Conservation (phyloP, 2,888 invertebrate genomes). For the Melangyna quadrimaculata region DNA sequence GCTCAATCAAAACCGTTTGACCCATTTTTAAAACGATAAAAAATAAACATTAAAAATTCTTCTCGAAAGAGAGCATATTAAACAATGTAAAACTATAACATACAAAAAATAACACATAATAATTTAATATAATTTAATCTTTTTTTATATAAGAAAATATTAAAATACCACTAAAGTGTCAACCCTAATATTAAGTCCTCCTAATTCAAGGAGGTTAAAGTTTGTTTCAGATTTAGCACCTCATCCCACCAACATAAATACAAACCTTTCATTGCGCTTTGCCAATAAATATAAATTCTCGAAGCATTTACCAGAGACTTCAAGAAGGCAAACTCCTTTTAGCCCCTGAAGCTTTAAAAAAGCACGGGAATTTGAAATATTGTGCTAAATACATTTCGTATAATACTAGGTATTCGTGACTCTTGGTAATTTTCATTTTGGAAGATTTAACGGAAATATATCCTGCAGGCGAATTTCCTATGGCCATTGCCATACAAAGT, state of each 20-base stretch:
- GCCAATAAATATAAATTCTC: slow-evolving; percentile 54
- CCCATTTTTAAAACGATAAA: too few species aligned
- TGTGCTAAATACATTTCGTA: slow-evolving; percentile 1
- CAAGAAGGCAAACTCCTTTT: neutral
- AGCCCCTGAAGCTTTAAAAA: neutral
- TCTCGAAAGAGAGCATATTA: too few species aligned
- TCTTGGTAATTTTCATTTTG: slow-evolving; percentile 41
- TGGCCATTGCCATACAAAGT: neutral
- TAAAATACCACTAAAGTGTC: neutral
- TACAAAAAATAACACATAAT: too few species aligned
- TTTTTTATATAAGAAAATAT: too few species aligned
- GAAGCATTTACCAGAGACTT: slow-evolving; percentile 22
- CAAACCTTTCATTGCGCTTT: slow-evolving; percentile 34
- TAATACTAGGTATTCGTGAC: slow-evolving; percentile 58
- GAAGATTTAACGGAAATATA: slow-evolving; percentile 39
- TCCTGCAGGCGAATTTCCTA: slow-evolving; percentile 4
- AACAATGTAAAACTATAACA: too few species aligned
- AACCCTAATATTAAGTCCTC: neutral
- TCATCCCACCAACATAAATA: neutral
- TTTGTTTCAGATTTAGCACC: slow-evolving; percentile 37
- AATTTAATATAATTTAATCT: too few species aligned
- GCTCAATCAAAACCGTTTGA: too few species aligned
- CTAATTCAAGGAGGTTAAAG: neutral
- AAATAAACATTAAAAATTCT: too few species aligned
- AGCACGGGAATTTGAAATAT: slow-evolving; percentile 1